Conservation (phyloP, 1,140 invertebrate species). For the Antheraea pernyi region DNA sequence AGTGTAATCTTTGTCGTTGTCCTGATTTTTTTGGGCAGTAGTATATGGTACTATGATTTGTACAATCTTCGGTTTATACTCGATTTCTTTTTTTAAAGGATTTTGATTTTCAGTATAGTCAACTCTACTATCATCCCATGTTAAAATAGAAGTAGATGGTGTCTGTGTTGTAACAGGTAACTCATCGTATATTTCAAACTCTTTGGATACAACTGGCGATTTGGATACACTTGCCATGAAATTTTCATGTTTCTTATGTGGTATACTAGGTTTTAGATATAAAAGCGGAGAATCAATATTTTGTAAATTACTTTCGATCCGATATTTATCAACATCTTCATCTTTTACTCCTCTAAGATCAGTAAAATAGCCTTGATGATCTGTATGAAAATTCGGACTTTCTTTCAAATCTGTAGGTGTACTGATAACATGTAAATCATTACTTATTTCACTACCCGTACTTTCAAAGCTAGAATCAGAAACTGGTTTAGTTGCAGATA, state of each 20-base stretch:
- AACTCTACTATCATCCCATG: conserved; percentile 51
- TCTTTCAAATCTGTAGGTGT: conserved; percentile 44
- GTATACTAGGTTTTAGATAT: conserved; percentile 74
- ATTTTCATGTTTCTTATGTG: conserved; percentile 68
- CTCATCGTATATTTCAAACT: conserved; percentile 72
- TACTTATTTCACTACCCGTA: conserved; percentile 53
- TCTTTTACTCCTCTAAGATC: conserved; percentile 67
- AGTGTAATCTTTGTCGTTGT: conserved; percentile 37
- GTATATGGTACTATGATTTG: conserved; percentile 90
- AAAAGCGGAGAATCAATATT: conserved; percentile 74
- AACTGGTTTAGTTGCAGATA: conserved; percentile 57
- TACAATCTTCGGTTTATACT: conserved; percentile 78
- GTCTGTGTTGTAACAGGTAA: conserved; percentile 43
- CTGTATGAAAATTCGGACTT: conserved; percentile 24
- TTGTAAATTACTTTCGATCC: conserved; percentile 69
- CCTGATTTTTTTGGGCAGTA: conserved; percentile 79
- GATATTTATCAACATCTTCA: conserved; percentile 66
- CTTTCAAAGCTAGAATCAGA: conserved; percentile 67
- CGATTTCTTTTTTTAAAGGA: conserved; percentile 38
- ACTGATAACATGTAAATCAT: conserved; percentile 54
- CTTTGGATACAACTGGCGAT: conserved; percentile 41
- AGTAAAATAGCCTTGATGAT: conserved; percentile 58
- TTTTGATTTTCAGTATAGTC: conserved; percentile 47
- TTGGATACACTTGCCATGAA: conserved; percentile 45
- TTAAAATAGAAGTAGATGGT: conserved; percentile 29